Evolutionary conservation across 2,888 invertebrate species (phyloP).

Genomic region (Dasysyrphus tricinctus): DNA sequence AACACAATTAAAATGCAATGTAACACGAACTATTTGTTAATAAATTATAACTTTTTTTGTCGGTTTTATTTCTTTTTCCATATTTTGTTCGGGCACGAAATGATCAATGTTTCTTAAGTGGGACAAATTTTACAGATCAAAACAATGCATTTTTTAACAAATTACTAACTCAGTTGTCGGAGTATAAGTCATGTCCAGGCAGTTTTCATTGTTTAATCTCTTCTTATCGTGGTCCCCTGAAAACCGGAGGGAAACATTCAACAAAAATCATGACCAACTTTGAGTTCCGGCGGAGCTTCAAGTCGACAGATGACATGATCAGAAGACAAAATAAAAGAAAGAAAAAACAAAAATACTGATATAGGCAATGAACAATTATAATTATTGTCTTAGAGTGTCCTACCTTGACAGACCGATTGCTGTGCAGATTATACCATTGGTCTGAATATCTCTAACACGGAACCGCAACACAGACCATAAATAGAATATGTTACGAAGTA

Average conservation of each 20-base stretch:
- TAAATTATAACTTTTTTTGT: conserved; percentile 31
- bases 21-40: conserved; percentile 70
- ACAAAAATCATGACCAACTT: conserved; percentile 29
- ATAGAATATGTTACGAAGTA: conserved; percentile 32
- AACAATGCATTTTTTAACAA: conserved; percentile 34
- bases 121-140: conserved; percentile 30
- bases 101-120: conserved; percentile 31
- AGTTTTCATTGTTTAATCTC: conserved; percentile 2
- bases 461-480: conserved; percentile 43
- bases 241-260: conserved; percentile 2
- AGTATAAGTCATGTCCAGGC: conserved; percentile 5
- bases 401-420: conserved; percentile 60
- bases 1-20: conserved; percentile 56
- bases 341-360: conserved; percentile 13
- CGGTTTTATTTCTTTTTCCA: background rate
- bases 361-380: conserved; percentile 44
- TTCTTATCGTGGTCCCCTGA: background rate
- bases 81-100: conserved; percentile 6
- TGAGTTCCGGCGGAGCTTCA: conserved; percentile 9
- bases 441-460: conserved; percentile 55
- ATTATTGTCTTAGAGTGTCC: conserved; percentile 37
- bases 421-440: conserved; percentile 17
- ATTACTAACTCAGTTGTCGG: background rate
- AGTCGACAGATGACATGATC: conserved; percentile 13
- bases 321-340: conserved; percentile 3